Evolutionary conservation across 1,140 invertebrate species (phyloP), one percentile per base, ranked within the genome.

Genomic region (Neodiprion fabricii): DNA sequence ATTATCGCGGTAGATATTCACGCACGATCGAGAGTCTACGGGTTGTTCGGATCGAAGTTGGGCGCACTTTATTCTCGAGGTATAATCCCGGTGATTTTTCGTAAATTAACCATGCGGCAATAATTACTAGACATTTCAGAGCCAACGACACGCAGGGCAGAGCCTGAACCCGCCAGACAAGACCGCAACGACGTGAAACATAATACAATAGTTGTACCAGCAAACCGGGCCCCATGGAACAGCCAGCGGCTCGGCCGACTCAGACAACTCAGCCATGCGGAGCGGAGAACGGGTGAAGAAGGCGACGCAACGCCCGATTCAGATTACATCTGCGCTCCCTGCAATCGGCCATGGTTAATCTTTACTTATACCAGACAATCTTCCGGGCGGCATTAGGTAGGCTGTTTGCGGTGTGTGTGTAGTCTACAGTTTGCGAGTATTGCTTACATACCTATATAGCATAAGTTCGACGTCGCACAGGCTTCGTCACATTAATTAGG

Each of bases 101-200:
- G 28, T 40, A 61, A 61, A 14, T 61, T 61, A 61, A 61, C 53
- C 21, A 21, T 69, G 67, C 67, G 40, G 47, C 47, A 70, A 78
- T 68, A 78, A 72, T 79, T 76, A 77, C 70, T 67, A 73, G 78
- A 81, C 73, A 76, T 81, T 81, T 78, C 61, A 70, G 75, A 71
- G 73, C 72, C 53, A 61, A 61, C 53, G 53, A 61, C 53, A 61
- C 53, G 53, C 53, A 61, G 53, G 53, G 53, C 53, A 61, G 53
- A 40, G 68, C 47, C 71, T n/a, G 49, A 74, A 81, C 80, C 76
- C 77, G 75, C 77, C 79, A 80, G 81, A 86, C 82, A 83, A 86
- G 81, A 87, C 86, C 85, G 80, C 86, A 87, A 81, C 79, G 82
- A 86, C 83, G 83, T 87, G 86, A 86, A 87, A 87, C 80, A 85